phyloP scores from a whole-genome alignment of 2,797 vertebrate species.

The Periophthalmus magnuspinnatus region DNA sequence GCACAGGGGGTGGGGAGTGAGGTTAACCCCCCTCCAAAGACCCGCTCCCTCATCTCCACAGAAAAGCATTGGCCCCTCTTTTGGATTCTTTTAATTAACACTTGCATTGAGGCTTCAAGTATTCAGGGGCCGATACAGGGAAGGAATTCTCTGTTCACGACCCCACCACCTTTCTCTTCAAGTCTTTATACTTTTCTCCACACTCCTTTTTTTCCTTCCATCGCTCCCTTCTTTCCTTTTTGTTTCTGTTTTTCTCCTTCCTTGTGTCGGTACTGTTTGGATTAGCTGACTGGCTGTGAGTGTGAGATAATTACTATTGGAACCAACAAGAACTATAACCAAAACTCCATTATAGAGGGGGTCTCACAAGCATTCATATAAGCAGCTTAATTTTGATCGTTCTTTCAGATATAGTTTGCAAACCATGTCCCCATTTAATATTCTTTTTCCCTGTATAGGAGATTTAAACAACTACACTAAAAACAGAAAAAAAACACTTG shows the following conservation, averaged over 20 bases:
- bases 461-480: neutral
- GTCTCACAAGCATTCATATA: neutral
- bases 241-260: slow-evolving; percentile 61
- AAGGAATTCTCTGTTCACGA: slow-evolving; percentile 68
- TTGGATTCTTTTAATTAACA: slow-evolving; percentile 88
- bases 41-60: slow-evolving; percentile 74
- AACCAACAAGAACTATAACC: slow-evolving; percentile 92
- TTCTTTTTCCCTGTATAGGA: neutral
- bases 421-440: neutral
- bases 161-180: slow-evolving; percentile 30
- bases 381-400: too few relatives aligned
- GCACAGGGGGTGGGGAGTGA: slow-evolving; percentile 69
- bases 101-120: slow-evolving; percentile 79
- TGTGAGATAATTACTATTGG: slow-evolving; percentile 98
- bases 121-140: slow-evolving; percentile 70
- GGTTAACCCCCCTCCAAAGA: slow-evolving; percentile 74
- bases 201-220: slow-evolving; percentile 46
- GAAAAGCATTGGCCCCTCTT: slow-evolving; percentile 80
- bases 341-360: slow-evolving; percentile 79
- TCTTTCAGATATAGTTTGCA: neutral
- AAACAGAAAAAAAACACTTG: neutral
- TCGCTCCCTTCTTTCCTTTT: slow-evolving; percentile 57
- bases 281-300: slow-evolving; percentile 81
- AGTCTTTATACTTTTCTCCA: slow-evolving; percentile 32
- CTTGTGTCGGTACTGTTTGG: slow-evolving; percentile 75